Base-by-base conservation (phyloP, 1,140 invertebrate species). In the Cotesia glomerata region DNA sequence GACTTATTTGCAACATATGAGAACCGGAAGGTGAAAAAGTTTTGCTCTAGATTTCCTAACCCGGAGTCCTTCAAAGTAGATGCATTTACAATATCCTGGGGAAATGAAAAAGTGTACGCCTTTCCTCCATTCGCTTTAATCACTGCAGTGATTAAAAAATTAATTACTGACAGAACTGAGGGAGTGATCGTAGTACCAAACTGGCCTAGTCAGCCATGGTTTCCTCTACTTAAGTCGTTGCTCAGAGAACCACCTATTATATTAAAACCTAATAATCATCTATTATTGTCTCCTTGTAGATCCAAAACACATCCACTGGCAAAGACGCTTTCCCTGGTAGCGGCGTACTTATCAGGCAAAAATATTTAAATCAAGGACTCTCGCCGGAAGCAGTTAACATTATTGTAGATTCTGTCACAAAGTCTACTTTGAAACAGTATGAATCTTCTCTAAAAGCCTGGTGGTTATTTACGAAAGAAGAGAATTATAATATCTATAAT, bases 351-450 rank as follows among this genome's bases (percentile, higher is more conserved):
- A 67, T 78, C 75, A 62, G 75, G 34, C 16, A 74, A 65, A 74
- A 56, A 13, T 75, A 73, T 56, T 35, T 35, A 49, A 65, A 11
- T 13, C 70, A 70, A 58, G 49, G 56, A n/a, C 51, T 75, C 11
- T 72, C 74, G 51, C 59, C 72, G 63, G 13, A 66, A 32, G 65
- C 75, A n/a, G 13, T 75, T 39, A 49, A 69, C 52, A 8, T 71
- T 5, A 59, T 73, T 4, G 11, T 83, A 13, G 66, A 74, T 3
- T 83, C 81, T 3, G 18, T 83, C 14, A 59, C 79, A 11, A 34
- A 74, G 8, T 76, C 75, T 11, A 80, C 81, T 0, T 45, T 78
- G 5, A 79, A 78, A 59, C 80, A 83, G 74, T 84, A 84, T 67
- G 69, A 69, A 4, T 36, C 54, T 68, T 58, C 75, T 2, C 54